A percentile compares a stretch with the other conserved stretches of the same genome.
Conservation (phyloP, 2,797 vertebrate species). For the Dendrocincla tyrannina region DNA sequence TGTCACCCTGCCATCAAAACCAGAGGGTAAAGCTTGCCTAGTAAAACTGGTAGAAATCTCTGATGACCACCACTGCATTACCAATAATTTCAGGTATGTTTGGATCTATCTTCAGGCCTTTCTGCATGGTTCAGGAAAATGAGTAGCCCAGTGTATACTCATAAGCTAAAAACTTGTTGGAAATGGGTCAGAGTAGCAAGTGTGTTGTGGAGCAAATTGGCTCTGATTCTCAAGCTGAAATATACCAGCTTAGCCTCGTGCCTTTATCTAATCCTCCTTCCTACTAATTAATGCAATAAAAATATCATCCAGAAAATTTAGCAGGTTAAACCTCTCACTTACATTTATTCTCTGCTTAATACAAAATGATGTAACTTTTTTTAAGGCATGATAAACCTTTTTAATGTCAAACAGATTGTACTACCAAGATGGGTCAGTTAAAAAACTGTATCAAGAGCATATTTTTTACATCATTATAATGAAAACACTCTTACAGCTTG, state of each 20-base stretch:
- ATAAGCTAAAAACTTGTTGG: not conserved
- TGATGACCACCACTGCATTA: not conserved
- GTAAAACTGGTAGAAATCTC: not conserved
- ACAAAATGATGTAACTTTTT: not conserved
- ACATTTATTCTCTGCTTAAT: conserved; percentile 2
- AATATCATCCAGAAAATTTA: not conserved
- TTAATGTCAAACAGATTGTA: not conserved
- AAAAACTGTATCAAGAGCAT: not conserved
- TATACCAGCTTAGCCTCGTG: not conserved
- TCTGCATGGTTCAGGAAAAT: not conserved
- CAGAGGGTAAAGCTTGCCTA: not conserved
- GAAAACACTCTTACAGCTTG: conserved; percentile 27
- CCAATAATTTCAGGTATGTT: not conserved
- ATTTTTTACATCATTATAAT: conserved; percentile 7
- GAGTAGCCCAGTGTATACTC: not conserved
- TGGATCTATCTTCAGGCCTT: not conserved
- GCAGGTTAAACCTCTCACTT: not conserved
- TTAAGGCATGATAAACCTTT: conserved; percentile 13
- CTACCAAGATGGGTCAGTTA: not conserved
- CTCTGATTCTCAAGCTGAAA: not conserved
- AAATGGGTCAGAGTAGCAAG: not conserved
- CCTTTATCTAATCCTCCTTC: not conserved
- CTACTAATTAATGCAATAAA: not conserved
- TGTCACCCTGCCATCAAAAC: not conserved
- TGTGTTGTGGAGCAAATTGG: not conserved